phyloP scores from a whole-genome alignment of 1,140 invertebrate genomes.

The Drosophila pseudoobscura region DNA sequence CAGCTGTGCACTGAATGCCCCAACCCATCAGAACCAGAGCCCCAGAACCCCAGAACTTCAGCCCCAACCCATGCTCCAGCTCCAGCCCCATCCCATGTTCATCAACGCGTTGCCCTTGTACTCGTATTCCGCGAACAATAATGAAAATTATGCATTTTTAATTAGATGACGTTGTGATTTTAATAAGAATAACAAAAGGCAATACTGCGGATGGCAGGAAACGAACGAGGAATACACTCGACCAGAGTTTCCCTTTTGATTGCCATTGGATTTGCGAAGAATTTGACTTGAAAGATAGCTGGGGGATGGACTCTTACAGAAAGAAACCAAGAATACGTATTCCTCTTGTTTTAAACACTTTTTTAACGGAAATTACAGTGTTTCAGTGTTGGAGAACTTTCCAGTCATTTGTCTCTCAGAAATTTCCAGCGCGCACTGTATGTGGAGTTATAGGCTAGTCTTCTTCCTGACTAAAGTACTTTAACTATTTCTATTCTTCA shows the following conservation, averaged over 20 bases:
- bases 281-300: too few relatives aligned
- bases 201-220: not conserved
- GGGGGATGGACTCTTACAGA: too few relatives aligned
- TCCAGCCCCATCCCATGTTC: slow-evolving; percentile 18
- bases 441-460: too few relatives aligned
- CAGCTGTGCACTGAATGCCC: slow-evolving; percentile 33
- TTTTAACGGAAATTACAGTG: too few relatives aligned
- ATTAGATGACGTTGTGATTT: slow-evolving; percentile 72
- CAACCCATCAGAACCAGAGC: not conserved
- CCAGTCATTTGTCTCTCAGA: not conserved
- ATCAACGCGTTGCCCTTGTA: slow-evolving; percentile 41
- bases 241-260: too few relatives aligned
- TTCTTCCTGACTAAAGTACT: too few relatives aligned
- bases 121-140: slow-evolving; percentile 59
- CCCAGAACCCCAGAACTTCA: not conserved
- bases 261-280: too few relatives aligned
- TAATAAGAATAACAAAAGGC: slow-evolving; percentile 34
- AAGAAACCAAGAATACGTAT: too few relatives aligned
- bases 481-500: too few relatives aligned
- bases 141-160: slow-evolving; percentile 75
- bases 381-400: too few relatives aligned
- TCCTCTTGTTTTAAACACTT: too few relatives aligned
- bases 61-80: not conserved
- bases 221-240: slow-evolving; percentile 31
- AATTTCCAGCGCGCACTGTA: not conserved